Evolutionary conservation across 2,797 vertebrate genomes (phyloP).

Genomic region (Orestias chungarensis): DNA sequence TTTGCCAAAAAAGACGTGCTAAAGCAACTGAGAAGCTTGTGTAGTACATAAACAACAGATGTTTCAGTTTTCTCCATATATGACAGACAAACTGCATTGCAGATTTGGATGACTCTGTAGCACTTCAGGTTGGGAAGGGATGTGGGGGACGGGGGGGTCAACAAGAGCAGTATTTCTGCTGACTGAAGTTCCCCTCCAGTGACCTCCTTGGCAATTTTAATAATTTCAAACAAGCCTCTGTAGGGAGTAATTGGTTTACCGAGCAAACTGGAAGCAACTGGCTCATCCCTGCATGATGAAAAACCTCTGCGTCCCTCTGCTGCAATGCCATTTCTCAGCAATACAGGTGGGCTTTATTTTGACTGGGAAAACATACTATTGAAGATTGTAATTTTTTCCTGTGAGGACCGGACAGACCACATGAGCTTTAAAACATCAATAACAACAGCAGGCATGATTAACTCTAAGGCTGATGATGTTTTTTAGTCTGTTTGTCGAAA

Average conservation of each 20-base stretch:
- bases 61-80: constrained; percentile 55
- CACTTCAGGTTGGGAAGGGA: constrained; percentile 31
- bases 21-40: constrained; percentile 23
- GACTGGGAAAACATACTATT: constrained; percentile 8
- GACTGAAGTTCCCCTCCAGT: constrained; percentile 58
- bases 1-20: constrained; percentile 56
- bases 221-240: constrained; percentile 53
- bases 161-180: constrained; percentile 50
- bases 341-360: constrained; percentile 26
- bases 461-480: constrained; percentile 1
- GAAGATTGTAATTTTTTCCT: constrained; percentile 15
- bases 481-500: background rate
- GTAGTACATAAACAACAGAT: constrained; percentile 56
- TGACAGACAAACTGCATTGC: constrained; percentile 53
- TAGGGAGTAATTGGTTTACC: constrained; percentile 49
- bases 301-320: background rate
- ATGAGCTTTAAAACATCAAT: constrained; percentile 15
- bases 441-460: background rate
- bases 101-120: too few species aligned
- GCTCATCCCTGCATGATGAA: constrained; percentile 15
- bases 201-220: constrained; percentile 62
- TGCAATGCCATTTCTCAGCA: constrained; percentile 30
- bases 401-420: background rate
- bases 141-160: background rate
- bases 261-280: constrained; percentile 37